Conservation (phyloP, 2,797 vertebrate species). For the Harpagifer antarcticus region DNA sequence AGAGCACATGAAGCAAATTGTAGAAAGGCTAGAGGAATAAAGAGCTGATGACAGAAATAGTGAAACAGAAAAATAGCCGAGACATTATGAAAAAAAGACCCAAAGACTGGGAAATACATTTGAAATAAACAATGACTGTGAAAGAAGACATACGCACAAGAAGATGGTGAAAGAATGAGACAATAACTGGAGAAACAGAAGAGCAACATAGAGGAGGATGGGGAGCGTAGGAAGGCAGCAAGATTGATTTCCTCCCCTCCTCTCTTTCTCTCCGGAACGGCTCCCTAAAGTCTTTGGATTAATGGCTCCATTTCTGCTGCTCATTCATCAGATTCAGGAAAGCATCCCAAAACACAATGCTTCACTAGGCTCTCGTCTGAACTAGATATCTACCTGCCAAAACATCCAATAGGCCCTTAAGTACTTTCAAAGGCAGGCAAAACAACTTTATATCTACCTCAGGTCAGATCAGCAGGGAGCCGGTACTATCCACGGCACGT, state of each 20-base stretch:
- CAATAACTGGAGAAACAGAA: conserved; percentile 40
- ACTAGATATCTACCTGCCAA: conserved; percentile 68
- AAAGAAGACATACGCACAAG: conserved; percentile 4
- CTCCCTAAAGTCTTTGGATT: conserved; percentile 86
- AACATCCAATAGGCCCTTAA: conserved; percentile 63
- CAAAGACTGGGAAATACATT: background rate
- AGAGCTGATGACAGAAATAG: background rate
- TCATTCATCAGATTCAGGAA: conserved; percentile 82
- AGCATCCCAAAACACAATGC: conserved; percentile 70
- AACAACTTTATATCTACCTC: conserved; percentile 59
- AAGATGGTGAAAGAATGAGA: conserved; percentile 27
- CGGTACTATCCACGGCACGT: background rate
- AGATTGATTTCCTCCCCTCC: conserved; percentile 83
- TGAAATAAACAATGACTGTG: conserved; percentile 5
- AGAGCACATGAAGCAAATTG: conserved; percentile 5
- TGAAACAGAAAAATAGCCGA: background rate
- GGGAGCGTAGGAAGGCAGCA: conserved; percentile 53
- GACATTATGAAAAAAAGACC: background rate
- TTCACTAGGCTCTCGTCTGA: conserved; percentile 57
- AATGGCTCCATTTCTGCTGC: conserved; percentile 83
- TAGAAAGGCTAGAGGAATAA: background rate
- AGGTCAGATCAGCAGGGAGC: conserved; percentile 40
- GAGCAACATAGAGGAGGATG: conserved; percentile 55
- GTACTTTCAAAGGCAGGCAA: conserved; percentile 54
- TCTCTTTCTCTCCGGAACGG: conserved; percentile 61